Evolutionary conservation across 2,888 invertebrate genomes (phyloP).

Genomic region (Tenodera sinensis): DNA sequence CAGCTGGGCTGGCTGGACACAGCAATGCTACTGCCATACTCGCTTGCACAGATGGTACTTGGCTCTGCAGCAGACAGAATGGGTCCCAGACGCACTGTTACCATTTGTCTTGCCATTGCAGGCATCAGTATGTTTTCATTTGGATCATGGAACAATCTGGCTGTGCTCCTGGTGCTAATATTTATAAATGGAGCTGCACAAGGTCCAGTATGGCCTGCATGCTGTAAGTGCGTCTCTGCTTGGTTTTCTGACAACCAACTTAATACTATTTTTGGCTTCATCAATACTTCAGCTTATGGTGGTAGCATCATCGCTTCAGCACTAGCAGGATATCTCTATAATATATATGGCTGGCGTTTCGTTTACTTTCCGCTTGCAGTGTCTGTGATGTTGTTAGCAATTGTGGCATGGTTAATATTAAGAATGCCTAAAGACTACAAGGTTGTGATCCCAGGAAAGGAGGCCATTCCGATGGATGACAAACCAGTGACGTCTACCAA

Average conservation of each 20-base stretch:
- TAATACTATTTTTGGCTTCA: conserved; percentile 47
- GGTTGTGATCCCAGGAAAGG: conserved; percentile 40
- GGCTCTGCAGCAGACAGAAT: conserved; percentile 45
- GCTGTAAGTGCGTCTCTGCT: conserved; percentile 44
- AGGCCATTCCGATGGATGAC: conserved; percentile 15
- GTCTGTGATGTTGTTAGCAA: conserved; percentile 41
- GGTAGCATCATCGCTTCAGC: conserved; percentile 47
- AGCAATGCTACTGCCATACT: conserved; percentile 48
- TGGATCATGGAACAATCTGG: conserved; percentile 43
- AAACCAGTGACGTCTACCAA: neutral
- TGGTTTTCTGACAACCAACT: conserved; percentile 45
- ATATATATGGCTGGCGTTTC: conserved; percentile 43
- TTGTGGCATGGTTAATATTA: conserved; percentile 39
- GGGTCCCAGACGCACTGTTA: conserved; percentile 45
- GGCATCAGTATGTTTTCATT: conserved; percentile 46
- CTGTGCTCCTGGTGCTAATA: conserved; percentile 41
- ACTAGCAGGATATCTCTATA: conserved; percentile 44
- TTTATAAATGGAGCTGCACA: conserved; percentile 46
- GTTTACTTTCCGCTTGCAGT: conserved; percentile 43
- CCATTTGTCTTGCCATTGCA: conserved; percentile 42
- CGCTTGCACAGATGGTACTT: conserved; percentile 43
- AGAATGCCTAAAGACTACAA: conserved; percentile 40
- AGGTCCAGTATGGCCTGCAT: conserved; percentile 49
- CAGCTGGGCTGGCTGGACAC: conserved; percentile 47
- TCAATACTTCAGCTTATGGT: conserved; percentile 48